Evolutionary conservation across 2,113 vertebrate species (phyloP).

Genomic region (Cygnus buccinator): DNA sequence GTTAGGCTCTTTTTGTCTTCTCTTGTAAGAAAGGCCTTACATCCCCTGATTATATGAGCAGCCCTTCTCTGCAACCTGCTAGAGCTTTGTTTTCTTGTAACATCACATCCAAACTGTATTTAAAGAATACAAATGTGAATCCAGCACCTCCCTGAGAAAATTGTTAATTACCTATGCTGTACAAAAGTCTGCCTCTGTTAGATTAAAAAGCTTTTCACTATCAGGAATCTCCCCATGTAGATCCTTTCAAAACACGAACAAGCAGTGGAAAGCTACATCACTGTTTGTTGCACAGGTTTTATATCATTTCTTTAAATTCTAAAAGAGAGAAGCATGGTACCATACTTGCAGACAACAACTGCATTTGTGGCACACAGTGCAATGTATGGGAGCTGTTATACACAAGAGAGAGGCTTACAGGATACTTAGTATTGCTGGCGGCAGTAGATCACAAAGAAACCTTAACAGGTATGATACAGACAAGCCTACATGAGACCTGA

Average conservation of each 20-base stretch:
- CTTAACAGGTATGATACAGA: background rate
- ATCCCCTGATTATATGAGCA: background rate
- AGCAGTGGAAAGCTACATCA: background rate
- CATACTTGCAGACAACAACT: background rate
- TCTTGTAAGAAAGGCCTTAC: background rate
- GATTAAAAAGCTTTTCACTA: background rate
- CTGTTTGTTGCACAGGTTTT: background rate
- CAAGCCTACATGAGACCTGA: background rate
- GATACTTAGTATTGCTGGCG: background rate
- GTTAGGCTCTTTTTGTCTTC: background rate
- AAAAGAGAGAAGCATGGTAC: background rate
- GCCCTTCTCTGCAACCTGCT: background rate
- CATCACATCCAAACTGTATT: background rate
- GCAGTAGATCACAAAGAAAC: background rate
- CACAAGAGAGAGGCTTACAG: background rate
- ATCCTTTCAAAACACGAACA: background rate
- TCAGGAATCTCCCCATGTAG: background rate
- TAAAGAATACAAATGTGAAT: background rate
- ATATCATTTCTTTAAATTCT: background rate
- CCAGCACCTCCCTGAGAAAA: background rate
- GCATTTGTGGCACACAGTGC: background rate
- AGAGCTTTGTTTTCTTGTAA: background rate
- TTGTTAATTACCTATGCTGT: background rate
- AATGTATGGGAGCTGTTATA: background rate
- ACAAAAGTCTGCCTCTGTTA: background rate